Percentiles rank a stretch among this genome's conserved stretches.
Conservation (phyloP, 1,140 invertebrate genomes). For the Drosophila gunungcola region DNA sequence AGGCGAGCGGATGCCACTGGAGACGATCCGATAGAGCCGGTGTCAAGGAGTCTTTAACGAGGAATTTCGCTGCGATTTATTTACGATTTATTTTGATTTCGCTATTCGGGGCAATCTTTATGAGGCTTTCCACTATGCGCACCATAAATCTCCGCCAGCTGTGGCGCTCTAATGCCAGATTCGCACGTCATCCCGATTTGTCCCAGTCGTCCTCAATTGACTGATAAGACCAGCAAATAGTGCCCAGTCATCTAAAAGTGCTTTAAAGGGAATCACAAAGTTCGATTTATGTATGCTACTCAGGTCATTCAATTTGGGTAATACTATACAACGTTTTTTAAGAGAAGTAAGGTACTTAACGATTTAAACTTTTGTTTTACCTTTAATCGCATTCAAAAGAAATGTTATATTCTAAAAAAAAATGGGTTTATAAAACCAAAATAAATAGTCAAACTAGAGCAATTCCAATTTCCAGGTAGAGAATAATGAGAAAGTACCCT, state of each 20-base stretch:
- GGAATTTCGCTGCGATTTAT: slow-evolving; percentile 61
- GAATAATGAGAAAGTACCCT: neutral
- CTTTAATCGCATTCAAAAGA: too few relatives aligned
- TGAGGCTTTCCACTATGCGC: slow-evolving; percentile 39
- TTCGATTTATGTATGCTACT: neutral
- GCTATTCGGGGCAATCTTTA: slow-evolving; percentile 62
- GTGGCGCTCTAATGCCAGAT: slow-evolving; percentile 22
- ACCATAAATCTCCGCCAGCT: slow-evolving; percentile 53
- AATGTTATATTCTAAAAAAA: neutral
- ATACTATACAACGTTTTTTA: too few relatives aligned
- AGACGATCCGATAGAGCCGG: slow-evolving; percentile 36
- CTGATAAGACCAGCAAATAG: slow-evolving; percentile 23
- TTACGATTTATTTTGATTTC: slow-evolving; percentile 81
- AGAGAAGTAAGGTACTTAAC: too few relatives aligned
- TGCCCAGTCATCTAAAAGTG: slow-evolving; percentile 15
- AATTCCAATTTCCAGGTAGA: too few relatives aligned
- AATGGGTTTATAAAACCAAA: too few relatives aligned
- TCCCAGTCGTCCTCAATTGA: slow-evolving; percentile 21
- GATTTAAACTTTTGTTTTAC: too few relatives aligned
- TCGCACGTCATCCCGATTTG: slow-evolving; percentile 36
- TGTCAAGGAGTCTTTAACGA: slow-evolving; percentile 56
- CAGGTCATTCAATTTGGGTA: neutral
- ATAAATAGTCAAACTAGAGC: too few relatives aligned
- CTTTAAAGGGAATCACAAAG: neutral
- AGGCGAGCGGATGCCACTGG: slow-evolving; percentile 43